Evolutionary conservation across 2,888 invertebrate species (phyloP), one percentile per base, ranked within the genome.

Genomic region (Alloscopus bannaensis): DNA sequence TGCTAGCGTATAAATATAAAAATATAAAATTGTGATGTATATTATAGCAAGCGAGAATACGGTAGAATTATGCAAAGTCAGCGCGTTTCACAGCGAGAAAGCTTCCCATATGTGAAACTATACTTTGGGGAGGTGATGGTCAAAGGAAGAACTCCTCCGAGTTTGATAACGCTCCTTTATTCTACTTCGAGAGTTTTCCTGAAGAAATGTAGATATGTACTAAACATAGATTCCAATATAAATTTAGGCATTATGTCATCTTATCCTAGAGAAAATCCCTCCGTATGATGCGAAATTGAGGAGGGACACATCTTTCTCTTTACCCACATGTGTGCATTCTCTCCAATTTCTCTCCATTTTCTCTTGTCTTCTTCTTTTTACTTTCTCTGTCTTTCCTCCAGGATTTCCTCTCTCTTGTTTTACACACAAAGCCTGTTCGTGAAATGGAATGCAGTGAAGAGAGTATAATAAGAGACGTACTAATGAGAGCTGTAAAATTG

Each of bases 401-500:
- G 36, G n/a, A n/a, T n/a, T 11, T 40, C 31, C 36, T 26, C 62
- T 20, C 2, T 22, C 24, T 1, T 18, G 62, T 11, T 24, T 18
- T 36, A 16, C 36, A 60, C 36, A 50, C 50, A 18, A 50, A n/a
- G n/a, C n/a, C n/a, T n/a, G n/a, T n/a, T n/a, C n/a, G n/a, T n/a
- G n/a, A n/a, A n/a, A n/a, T n/a, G n/a, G n/a, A n/a, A n/a, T n/a
- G n/a, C 55, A 59, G 18, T 22, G 13, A 40, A 62, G 24, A 20
- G 24, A 40, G 22, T 3, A 16, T 16, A 36, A 24, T 29, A 66
- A 52, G 6, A 13, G 36, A 28, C 18, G 50, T 47, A 60, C 36
- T 71, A 71, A 71, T 71, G 71, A 60, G 60, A 31, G 29, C 60
- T n/a, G 60, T 71, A 71, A 71, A 71, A 71, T 60, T 71, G 60